Evolutionary conservation across 2,797 vertebrate species (phyloP), one percentile per base, ranked within the genome.

Genomic region (Pseudochaenichthys georgianus): DNA sequence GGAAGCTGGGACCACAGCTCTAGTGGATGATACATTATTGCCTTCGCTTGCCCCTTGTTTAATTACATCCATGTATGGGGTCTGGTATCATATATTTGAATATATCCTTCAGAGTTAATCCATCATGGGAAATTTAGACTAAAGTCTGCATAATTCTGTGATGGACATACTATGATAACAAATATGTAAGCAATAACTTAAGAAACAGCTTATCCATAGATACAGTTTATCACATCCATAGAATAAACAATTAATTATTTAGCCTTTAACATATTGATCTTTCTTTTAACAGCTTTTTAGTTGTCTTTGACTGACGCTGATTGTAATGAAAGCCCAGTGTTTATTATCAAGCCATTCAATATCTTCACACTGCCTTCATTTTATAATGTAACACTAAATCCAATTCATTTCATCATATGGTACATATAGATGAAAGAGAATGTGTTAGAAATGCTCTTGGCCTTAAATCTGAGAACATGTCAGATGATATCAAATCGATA

Each of bases 1-100:
- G 85, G 87, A 93, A 87, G 87, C 85, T 83, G 21, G 83, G 87
- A 89, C 88, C 88, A 84, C 86, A 59, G 85, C 86, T 86, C 61
- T 42, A 17, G 58, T 67, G 78, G 82, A 89, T 92, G 87, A 92
- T 91, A 64, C 87, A 91, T 92, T 81, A 84, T 89, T 71, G 78
- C 88, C 66, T 87, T 91, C 81, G 73, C 84, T 89, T 83, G 89
- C 59, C 85, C 28, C 80, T 90, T 88, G 90, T 92, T 93, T 92
- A 92, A 94, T 93, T 91, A 87, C 90, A 81, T 82, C 82, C 85
- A 84, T 68, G 90, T 77, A 91, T 88, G 90, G 83, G 87, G 90
- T 88, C 87, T 73, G 77, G 64, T 79, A 79, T 86, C 82, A 83
- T 82, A 19, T 19, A 19, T 19, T 19, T 19, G 19, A 19, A 19